Percentiles rank a stretch among this genome's conserved stretches.
phyloP scores from a whole-genome alignment of 2,888 invertebrate species.

The Amblyteles armatorius region DNA sequence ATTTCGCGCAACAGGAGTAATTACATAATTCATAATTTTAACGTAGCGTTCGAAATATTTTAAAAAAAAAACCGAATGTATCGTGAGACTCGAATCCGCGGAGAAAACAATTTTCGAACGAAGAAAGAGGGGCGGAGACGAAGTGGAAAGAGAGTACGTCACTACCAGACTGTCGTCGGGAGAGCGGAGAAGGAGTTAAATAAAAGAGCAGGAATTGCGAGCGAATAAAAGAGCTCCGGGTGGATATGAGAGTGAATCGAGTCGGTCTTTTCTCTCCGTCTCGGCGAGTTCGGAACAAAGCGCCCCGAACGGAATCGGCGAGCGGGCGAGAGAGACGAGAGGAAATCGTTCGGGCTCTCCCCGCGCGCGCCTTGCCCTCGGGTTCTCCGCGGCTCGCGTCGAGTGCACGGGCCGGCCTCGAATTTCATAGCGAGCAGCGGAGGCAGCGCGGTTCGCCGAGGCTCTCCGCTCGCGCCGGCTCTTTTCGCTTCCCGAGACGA shows the following conservation, averaged over 20 bases:
- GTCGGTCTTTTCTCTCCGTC: constrained; percentile 15
- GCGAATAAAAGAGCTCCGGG: constrained; percentile 58
- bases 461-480: not conserved
- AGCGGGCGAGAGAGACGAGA: constrained; percentile 40
- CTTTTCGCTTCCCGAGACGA: constrained; percentile 33
- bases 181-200: constrained; percentile 28
- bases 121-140: constrained; percentile 29
- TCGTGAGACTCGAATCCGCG: constrained; percentile 7
- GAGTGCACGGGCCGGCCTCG: constrained; percentile 61
- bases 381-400: constrained; percentile 2
- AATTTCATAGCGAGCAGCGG: constrained; percentile 62
- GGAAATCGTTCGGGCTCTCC: constrained; percentile 46
- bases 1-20: not conserved
- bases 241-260: constrained; percentile 57
- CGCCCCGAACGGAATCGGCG: constrained; percentile 54
- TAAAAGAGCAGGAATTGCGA: constrained; percentile 59
- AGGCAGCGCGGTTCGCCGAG: not conserved
- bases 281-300: constrained; percentile 64
- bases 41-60: not conserved
- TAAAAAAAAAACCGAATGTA: not conserved
- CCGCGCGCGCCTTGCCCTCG: constrained; percentile 54
- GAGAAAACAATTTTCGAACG: constrained; percentile 28
- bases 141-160: constrained; percentile 54
- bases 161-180: constrained; percentile 39
- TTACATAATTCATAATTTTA: not conserved